Evolutionary conservation across 2,888 invertebrate species (phyloP).

Genomic region (Asteroscopus sphinx): DNA sequence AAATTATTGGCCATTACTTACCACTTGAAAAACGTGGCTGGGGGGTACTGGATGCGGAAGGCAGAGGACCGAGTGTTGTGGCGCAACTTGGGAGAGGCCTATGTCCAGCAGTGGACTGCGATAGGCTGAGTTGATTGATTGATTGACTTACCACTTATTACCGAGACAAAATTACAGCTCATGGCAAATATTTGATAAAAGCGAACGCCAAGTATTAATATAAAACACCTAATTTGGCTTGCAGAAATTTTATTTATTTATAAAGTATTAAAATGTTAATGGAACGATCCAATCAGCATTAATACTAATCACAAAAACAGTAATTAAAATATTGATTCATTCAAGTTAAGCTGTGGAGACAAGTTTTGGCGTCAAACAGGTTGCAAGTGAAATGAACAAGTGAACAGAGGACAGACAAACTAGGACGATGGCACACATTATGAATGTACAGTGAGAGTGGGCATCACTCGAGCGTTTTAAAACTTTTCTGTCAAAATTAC

Average conservation of each 20-base stretch:
- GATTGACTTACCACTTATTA: constrained; percentile 33
- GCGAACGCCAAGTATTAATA: constrained; percentile 17
- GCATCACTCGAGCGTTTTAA: constrained; percentile 39
- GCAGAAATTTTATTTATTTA: constrained; percentile 17
- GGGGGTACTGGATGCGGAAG: too few relatives aligned
- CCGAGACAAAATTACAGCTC: constrained; percentile 21
- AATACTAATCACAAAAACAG: constrained; percentile 58
- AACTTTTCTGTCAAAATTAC: constrained; percentile 16
- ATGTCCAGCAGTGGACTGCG: too few relatives aligned
- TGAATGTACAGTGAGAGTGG: constrained; percentile 53
- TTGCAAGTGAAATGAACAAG: constrained; percentile 79
- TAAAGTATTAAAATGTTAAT: constrained; percentile 37
- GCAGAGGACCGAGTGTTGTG: too few relatives aligned
- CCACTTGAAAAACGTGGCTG: too few relatives aligned
- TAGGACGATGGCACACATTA: constrained; percentile 71
- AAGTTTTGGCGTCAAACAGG: constrained; percentile 75
- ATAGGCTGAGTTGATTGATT: too few relatives aligned
- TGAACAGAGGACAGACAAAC: constrained; percentile 59
- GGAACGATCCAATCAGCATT: constrained; percentile 56
- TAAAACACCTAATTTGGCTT: constrained; percentile 16
- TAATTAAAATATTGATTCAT: constrained; percentile 53
- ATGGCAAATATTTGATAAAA: constrained; percentile 33
- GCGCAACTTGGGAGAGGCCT: too few relatives aligned
- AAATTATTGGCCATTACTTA: constrained; percentile 34
- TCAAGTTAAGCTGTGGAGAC: constrained; percentile 59